Evolutionary conservation across 1,140 invertebrate species (phyloP).

Genomic region (Atta colombica): DNA sequence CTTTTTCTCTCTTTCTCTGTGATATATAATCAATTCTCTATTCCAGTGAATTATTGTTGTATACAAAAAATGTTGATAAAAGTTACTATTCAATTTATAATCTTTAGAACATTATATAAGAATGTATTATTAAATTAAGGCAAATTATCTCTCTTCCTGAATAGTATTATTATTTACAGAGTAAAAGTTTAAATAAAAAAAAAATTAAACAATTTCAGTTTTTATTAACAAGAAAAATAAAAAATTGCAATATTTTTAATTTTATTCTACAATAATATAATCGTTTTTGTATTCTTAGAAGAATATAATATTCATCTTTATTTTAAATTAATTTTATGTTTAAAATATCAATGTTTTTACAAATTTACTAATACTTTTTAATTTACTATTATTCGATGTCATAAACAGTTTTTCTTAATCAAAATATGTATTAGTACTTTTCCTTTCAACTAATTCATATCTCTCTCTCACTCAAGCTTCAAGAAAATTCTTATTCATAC

Average conservation of each 20-base stretch:
- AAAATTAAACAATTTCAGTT: neutral
- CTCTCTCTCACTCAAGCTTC: neutral
- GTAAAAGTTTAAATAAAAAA: neutral
- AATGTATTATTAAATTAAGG: neutral
- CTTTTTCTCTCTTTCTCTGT: neutral
- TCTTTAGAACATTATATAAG: neutral
- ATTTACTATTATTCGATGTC: neutral
- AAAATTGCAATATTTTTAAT: neutral
- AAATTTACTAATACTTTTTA: neutral
- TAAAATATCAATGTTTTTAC: neutral
- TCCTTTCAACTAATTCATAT: neutral
- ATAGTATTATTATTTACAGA: neutral
- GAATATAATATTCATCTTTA: neutral
- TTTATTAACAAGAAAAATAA: neutral
- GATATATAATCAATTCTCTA: neutral
- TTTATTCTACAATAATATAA: neutral
- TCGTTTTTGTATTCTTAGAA: neutral
- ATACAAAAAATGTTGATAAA: neutral
- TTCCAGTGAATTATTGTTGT: neutral
- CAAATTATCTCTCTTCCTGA: neutral
- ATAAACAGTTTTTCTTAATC: neutral
- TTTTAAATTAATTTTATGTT: conserved; percentile 3
- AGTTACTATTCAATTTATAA: neutral
- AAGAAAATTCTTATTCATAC: conserved; percentile 10
- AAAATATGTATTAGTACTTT: neutral